These are phyloP conservation scores for Spongilla lacustris DNA, from an alignment of 37 sponge, comb jelly and placozoan genomes.

Conservation along the genomic window DNA sequence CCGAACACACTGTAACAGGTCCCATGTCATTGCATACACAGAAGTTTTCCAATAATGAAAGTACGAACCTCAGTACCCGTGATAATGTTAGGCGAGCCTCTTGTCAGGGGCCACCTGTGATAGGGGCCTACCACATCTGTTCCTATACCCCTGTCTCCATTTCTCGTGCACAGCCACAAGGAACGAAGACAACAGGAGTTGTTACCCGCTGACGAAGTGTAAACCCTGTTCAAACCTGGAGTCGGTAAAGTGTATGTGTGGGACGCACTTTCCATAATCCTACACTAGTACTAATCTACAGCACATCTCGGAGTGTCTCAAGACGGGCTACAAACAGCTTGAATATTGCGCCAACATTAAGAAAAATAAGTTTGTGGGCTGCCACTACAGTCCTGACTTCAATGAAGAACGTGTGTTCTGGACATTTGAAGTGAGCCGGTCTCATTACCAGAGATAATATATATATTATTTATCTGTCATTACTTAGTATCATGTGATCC, in stretches of 20 bases:
- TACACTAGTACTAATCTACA: neutral
- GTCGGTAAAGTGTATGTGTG: slow-evolving; percentile 10
- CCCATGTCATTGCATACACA: neutral
- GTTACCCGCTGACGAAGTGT: slow-evolving; percentile 33
- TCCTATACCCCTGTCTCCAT: neutral
- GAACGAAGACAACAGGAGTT: slow-evolving; percentile 4
- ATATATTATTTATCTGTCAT: too few relatives aligned
- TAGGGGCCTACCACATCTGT: too few relatives aligned
- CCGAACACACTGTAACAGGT: neutral
- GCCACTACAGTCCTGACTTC: slow-evolving; percentile 39
- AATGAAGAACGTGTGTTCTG: slow-evolving; percentile 41
- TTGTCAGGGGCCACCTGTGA: neutral
- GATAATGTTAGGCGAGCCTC: neutral
- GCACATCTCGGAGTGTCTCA: slow-evolving; percentile 22
- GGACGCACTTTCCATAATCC: neutral
- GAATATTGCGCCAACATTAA: slow-evolving; percentile 36
- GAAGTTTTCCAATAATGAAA: neutral
- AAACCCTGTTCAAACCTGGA: slow-evolving; percentile 55
- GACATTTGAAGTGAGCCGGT: slow-evolving; percentile 48
- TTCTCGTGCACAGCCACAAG: neutral
- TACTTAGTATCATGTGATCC: too few relatives aligned
- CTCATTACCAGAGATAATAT: neutral
- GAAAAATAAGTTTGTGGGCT: slow-evolving; percentile 28
- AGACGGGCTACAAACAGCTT: slow-evolving; percentile 48
- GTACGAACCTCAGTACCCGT: neutral